Base-by-base conservation (phyloP, 2,113 vertebrate species). In the Tetrax tetrax region DNA sequence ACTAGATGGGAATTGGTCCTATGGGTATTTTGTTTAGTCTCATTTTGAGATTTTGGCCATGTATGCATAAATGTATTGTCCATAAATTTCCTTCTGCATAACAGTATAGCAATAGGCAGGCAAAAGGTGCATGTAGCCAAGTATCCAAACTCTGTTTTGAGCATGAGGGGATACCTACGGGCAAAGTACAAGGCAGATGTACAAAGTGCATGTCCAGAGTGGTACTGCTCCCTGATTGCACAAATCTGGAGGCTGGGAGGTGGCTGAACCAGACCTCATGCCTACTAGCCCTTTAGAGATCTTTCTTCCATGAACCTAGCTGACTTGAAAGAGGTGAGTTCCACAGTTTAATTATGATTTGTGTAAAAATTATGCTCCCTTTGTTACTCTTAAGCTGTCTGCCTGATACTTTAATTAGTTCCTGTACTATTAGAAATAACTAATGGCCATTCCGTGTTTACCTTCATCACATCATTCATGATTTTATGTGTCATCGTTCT, bases 371-470 rank as follows among this genome's bases (percentile, higher is more conserved):
- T 81, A 83, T 57, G n/a, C 29, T 71, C 33, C 43, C 83, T 93
- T 86, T 70, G 59, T 79, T 89, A 85, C 33, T 74, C 45, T 63
- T 66, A 85, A 83, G 45, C 50, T 83, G 59, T 41, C 66, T 95
- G 38, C 25, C 31, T 90, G 71, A 70, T 89, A 65, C 71, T 83
- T 90, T 90, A 90, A 89, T 89, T 95, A 83, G 60, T 86, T 93
- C 28, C 79, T 84, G 28, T 43, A 66, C 54, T 70, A 56, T 50
- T 90, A 83, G 59, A 83, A 89, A 83, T 91, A 83, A 81, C 74
- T 23, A 89, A 56, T 70, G 47, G 74, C 64, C 51, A 75, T 89
- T 95, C 80, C 76, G 25, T 88, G 17, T 69, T 95, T 90, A 86
- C 63, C n/a, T 75, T 93, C 47, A 56, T 89, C 23, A 54, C 16